phyloP scores from a whole-genome alignment of 2,113 vertebrate genomes.

The Laterallus jamaicensis region DNA sequence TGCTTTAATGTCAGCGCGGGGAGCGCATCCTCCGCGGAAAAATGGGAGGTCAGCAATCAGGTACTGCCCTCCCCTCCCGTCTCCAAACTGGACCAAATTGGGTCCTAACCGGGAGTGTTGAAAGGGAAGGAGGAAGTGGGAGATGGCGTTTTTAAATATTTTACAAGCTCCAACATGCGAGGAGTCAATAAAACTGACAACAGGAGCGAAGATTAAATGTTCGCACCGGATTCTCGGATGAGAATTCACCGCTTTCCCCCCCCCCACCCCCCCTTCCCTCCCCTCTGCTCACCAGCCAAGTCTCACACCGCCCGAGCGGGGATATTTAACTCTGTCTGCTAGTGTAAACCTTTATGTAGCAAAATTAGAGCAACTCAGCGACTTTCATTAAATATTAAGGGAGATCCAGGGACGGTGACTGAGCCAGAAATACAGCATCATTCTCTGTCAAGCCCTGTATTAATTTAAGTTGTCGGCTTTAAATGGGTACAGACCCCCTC shows the following conservation, averaged over 20 bases:
- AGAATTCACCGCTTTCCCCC: neutral
- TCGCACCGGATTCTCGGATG: slow-evolving; percentile 31
- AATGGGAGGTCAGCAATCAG: neutral
- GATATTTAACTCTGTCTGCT: slow-evolving; percentile 71
- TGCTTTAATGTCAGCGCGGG: neutral
- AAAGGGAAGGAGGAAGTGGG: slow-evolving; percentile 20
- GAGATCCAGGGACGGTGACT: slow-evolving; percentile 9
- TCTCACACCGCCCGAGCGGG: slow-evolving; percentile 29
- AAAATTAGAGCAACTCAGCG: slow-evolving; percentile 73
- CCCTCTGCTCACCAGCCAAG: slow-evolving; percentile 13
- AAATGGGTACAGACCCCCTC: neutral
- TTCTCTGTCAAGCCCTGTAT: slow-evolving; percentile 15
- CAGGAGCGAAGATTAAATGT: slow-evolving; percentile 53
- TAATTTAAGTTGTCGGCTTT: neutral
- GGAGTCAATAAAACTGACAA: slow-evolving; percentile 49
- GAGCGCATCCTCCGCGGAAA: neutral
- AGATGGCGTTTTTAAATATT: slow-evolving; percentile 36
- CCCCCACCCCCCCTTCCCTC: neutral
- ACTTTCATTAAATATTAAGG: slow-evolving; percentile 80
- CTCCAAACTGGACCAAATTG: slow-evolving; percentile 29
- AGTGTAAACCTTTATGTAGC: slow-evolving; percentile 82
- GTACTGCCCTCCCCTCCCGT: neutral
- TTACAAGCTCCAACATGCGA: slow-evolving; percentile 47
- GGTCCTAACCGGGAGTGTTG: neutral
- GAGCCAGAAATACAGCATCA: slow-evolving; percentile 13